phyloP scores from a whole-genome alignment of 2,797 vertebrate species.

The Acridotheres tristis region DNA sequence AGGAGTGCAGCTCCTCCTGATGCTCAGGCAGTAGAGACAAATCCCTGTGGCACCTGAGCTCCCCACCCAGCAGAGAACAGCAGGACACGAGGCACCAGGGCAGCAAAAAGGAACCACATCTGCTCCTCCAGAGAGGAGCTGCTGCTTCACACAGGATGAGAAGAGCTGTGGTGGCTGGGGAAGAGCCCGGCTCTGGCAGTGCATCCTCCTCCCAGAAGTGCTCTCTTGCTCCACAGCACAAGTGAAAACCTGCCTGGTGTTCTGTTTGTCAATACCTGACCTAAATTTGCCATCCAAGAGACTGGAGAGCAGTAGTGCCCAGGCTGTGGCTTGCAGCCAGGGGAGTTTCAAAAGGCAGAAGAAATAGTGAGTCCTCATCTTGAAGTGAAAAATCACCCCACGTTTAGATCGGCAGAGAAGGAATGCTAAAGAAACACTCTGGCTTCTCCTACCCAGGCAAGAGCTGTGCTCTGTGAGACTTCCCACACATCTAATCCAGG shows the following conservation, averaged over 20 bases:
- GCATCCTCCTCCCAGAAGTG: neutral
- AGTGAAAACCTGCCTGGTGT: conserved; percentile 1
- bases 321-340: neutral
- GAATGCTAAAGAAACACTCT: neutral
- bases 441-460: neutral
- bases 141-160: neutral
- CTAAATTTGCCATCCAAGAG: neutral
- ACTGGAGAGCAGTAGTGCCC: neutral
- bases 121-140: neutral
- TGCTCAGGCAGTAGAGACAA: neutral
- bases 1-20: neutral
- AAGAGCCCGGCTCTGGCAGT: neutral
- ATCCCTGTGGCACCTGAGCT: neutral
- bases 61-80: neutral
- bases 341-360: neutral
- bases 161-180: neutral
- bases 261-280: neutral
- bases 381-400: neutral
- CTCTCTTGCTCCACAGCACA: neutral
- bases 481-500: neutral
- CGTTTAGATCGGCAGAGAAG: neutral
- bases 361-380: neutral
- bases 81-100: neutral
- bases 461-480: neutral
- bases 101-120: neutral